Base-by-base conservation (phyloP, 2,113 vertebrate species). In the Megaceryle torquata region DNA sequence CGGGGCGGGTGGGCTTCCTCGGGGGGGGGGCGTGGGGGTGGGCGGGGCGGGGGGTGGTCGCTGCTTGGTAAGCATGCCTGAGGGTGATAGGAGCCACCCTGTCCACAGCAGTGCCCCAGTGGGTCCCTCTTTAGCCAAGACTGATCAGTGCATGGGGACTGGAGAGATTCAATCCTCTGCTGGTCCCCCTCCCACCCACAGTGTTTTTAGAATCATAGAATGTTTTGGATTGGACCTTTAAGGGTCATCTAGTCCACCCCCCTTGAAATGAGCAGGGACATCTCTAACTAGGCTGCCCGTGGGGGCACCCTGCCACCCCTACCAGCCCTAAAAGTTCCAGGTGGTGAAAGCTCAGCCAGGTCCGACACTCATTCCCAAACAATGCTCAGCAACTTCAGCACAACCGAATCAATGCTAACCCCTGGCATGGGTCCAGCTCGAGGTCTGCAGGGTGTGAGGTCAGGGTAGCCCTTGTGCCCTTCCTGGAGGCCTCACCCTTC, bases 281-380 rank as follows among this genome's bases (percentile, higher is more conserved):
- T 50, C 1, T 3, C 33, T 25, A 59, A 18, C 21, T 0, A 3
- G 24, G 31, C 3, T 63, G 11, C 18, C 11, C 18, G 5, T 0
- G 1, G 28, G 13, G 86, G 4, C 11, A 80, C 19, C 39, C 29
- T 84, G 39, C 15, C 17, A 5, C 9, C 43, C 29, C 61, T 74
- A 75, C 16, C 18, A 37, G 37, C 12, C 10, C 25, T 48, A 19
- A n/a, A 75, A 51, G 33, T 24, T 57, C 35, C 15, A 39, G 25
- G 33, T 41, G 25, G 14, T 35, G 35, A 46, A 22, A 65, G 39
- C 37, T 82, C 43, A 63, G 0, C 10, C 1, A 2, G 15, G 28
- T 6, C 31, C 78, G 56, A 63, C 22, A 16, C 11, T 82, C 22
- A 54, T 17, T 20, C 43, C 13, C 1, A 10, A 15, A 24, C 1